Percentiles rank a stretch among this genome's conserved stretches.
Conservation (phyloP, 2,888 invertebrate genomes). For the Osmoderma eremita region DNA sequence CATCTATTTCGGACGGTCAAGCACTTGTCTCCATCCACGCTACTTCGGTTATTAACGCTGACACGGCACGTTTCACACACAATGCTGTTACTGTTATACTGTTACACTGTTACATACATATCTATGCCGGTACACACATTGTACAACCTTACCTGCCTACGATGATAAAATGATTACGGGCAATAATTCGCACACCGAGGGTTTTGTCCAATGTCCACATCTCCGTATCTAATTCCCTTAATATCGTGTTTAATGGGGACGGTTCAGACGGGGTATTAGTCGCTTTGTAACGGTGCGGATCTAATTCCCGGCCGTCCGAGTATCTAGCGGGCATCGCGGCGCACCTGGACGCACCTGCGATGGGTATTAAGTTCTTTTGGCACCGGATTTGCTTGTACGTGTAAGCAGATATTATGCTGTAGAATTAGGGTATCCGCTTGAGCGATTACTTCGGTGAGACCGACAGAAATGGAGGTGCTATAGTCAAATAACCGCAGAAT, state of each 20-base stretch:
- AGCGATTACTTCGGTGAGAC: too few relatives aligned
- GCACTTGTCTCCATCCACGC: neutral
- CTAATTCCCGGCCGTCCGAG: too few relatives aligned
- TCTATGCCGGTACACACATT: too few relatives aligned
- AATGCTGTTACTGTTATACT: neutral
- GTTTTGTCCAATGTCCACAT: neutral
- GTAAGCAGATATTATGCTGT: too few relatives aligned
- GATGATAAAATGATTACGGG: constrained; percentile 15
- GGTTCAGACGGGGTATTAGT: neutral
- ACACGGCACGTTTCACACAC: neutral
- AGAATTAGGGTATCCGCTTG: too few relatives aligned
- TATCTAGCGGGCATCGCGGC: too few relatives aligned
- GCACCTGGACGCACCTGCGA: too few relatives aligned
- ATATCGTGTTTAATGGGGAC: constrained; percentile 16
- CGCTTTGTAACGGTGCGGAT: neutral
- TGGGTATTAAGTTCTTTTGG: too few relatives aligned
- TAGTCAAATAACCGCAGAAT: too few relatives aligned
- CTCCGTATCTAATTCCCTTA: constrained; percentile 12
- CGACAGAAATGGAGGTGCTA: too few relatives aligned
- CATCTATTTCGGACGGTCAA: neutral
- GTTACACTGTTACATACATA: neutral
- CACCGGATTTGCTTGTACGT: too few relatives aligned
- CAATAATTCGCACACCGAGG: constrained; percentile 9
- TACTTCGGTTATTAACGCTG: neutral
- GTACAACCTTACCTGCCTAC: neutral